phyloP scores from a whole-genome alignment of 2,888 invertebrate species.

The Melieria crassipennis region DNA sequence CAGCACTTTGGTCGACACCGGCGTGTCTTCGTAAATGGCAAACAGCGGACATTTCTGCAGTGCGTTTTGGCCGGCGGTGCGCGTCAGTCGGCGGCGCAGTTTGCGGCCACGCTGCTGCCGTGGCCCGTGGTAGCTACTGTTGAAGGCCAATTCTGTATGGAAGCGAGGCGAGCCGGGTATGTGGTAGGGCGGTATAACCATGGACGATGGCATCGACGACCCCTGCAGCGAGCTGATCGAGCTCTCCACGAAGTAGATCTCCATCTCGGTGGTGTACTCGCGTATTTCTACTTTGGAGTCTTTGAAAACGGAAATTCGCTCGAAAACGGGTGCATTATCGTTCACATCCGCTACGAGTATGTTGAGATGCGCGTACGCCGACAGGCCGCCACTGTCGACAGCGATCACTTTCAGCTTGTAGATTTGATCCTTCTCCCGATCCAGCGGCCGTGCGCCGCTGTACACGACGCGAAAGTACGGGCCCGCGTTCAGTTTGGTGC shows the following conservation, averaged over 20 bases:
- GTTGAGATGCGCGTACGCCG: constrained; percentile 77
- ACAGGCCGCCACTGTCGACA: constrained; percentile 79
- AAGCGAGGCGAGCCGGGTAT: constrained; percentile 61
- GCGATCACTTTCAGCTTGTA: constrained; percentile 80
- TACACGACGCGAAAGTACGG: constrained; percentile 61
- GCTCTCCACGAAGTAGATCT: constrained; percentile 64
- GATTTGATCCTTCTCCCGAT: constrained; percentile 76
- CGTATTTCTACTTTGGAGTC: constrained; percentile 75
- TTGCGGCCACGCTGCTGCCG: constrained; percentile 47
- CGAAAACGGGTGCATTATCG: constrained; percentile 80
- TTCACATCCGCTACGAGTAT: constrained; percentile 82
- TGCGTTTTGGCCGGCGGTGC: constrained; percentile 53
- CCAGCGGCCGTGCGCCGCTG: constrained; percentile 68
- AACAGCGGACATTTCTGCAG: constrained; percentile 69
- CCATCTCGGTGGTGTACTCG: constrained; percentile 70
- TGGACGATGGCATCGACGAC: constrained; percentile 44
- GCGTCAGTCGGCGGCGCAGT: constrained; percentile 46
- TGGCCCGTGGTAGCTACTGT: constrained; percentile 23
- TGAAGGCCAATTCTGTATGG: constrained; percentile 43
- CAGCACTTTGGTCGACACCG: constrained; percentile 75
- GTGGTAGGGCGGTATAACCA: constrained; percentile 55
- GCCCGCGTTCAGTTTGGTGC: constrained; percentile 53
- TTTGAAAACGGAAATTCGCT: constrained; percentile 75
- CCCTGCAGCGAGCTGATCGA: constrained; percentile 46
- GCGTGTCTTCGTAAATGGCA: constrained; percentile 77